A percentile compares a stretch with the other conserved stretches of the same genome.
These are phyloP conservation scores for Corythaeola cristata DNA, from an alignment of 2,113 vertebrate species.

Conservation along the genomic window DNA sequence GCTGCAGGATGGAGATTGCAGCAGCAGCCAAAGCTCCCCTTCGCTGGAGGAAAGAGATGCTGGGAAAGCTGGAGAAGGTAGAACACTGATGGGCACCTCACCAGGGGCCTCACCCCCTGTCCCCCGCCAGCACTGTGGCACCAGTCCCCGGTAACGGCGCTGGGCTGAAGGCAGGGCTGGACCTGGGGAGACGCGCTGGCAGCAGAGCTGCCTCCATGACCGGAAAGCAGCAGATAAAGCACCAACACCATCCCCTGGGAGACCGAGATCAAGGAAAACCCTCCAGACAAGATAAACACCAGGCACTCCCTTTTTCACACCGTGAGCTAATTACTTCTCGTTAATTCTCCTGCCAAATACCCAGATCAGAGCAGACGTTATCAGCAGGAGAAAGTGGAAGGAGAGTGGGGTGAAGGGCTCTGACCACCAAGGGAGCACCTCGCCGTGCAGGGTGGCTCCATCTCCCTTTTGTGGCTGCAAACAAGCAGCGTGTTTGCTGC, in stretches of 20 bases:
- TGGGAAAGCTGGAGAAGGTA: not conserved
- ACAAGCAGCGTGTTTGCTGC: rapidly evolving
- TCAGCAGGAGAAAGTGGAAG: constrained; percentile 35
- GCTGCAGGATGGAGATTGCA: not conserved
- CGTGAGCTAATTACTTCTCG: constrained; percentile 26
- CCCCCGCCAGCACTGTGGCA: not conserved
- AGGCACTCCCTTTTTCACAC: constrained; percentile 29
- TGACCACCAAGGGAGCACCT: not conserved
- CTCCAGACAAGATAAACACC: constrained; percentile 46
- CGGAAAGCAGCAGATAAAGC: not conserved
- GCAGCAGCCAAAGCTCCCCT: not conserved
- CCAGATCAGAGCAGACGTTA: constrained; percentile 26
- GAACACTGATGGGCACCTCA: not conserved
- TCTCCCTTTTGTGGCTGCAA: not conserved
- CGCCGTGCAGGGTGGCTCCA: not conserved
- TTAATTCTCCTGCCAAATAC: constrained; percentile 52
- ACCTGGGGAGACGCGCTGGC: not conserved
- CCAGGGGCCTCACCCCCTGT: not conserved
- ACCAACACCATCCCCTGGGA: not conserved
- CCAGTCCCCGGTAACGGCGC: not conserved
- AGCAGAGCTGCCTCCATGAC: not conserved
- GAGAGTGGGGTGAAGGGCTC: not conserved
- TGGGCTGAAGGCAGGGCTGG: not conserved
- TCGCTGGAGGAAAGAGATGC: not conserved
- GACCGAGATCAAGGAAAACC: constrained; percentile 7